phyloP scores from a whole-genome alignment of 2,113 vertebrate genomes.

The Etia nguti region DNA sequence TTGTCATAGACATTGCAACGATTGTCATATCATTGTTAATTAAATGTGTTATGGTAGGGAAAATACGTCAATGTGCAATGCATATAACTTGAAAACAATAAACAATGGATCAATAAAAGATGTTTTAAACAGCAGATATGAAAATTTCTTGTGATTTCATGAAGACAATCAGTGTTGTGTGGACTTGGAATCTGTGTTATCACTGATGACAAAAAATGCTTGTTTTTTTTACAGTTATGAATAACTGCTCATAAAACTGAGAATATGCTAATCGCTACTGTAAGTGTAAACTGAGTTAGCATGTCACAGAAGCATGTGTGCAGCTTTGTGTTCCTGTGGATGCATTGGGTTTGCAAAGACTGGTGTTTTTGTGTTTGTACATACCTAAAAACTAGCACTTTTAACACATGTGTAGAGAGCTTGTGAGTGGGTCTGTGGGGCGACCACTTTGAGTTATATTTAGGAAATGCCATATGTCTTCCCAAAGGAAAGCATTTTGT shows the following conservation, averaged over 20 bases:
- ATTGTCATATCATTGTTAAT: not conserved
- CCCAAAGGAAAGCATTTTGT: constrained; percentile 2
- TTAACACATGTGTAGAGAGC: not conserved
- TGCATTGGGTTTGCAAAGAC: not conserved
- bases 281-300: not conserved
- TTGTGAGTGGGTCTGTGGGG: not conserved
- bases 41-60: not conserved
- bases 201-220: constrained; percentile 3
- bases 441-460: constrained; percentile 2
- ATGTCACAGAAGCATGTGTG: not conserved
- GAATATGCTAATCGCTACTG: constrained; percentile 14
- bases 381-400: not conserved
- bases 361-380: rapidly evolving
- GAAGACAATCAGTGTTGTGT: not conserved
- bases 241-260: constrained; percentile 22
- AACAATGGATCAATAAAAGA: not conserved
- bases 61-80: not conserved
- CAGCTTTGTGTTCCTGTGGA: not conserved
- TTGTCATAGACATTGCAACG: not conserved
- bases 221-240: constrained; percentile 15
- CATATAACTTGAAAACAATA: not conserved
- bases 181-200: constrained; percentile 11
- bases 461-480: constrained; percentile 36
- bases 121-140: not conserved
- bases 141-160: not conserved